Conservation (phyloP, 1,140 invertebrate species). For the Hermatobates lingyangjiaoensis region DNA sequence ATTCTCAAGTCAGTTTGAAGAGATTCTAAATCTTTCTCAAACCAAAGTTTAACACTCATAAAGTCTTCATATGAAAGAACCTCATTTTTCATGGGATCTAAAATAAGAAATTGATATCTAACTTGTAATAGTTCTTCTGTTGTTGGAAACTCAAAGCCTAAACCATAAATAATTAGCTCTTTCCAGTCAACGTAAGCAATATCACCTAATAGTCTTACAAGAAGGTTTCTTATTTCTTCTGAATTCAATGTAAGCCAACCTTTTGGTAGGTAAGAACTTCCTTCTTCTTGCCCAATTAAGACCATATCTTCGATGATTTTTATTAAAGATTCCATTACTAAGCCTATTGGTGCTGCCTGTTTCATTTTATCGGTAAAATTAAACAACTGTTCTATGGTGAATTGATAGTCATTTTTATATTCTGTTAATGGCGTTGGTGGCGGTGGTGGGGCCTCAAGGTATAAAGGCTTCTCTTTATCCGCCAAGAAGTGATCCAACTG, state of each 20-base stretch:
- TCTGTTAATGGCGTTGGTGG: constrained; percentile 14
- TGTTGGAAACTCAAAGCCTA: constrained; percentile 30
- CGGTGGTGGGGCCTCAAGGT: constrained; percentile 3
- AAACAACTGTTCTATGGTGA: constrained; percentile 30
- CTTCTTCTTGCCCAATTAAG: constrained; percentile 26
- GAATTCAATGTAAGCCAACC: constrained; percentile 30
- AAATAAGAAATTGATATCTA: constrained; percentile 25
- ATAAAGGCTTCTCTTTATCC: constrained; percentile 19
- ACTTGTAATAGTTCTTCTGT: constrained; percentile 28
- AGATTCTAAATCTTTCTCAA: constrained; percentile 25
- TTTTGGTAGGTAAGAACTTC: constrained; percentile 26
- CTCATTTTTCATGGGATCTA: constrained; percentile 26
- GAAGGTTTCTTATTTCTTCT: constrained; percentile 26
- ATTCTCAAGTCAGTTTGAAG: constrained; percentile 21
- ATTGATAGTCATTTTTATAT: constrained; percentile 21
- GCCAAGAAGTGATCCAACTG: constrained; percentile 24
- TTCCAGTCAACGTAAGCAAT: constrained; percentile 34
- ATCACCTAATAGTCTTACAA: constrained; percentile 28
- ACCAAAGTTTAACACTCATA: constrained; percentile 29
- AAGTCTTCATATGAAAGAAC: constrained; percentile 24
- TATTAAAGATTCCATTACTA: constrained; percentile 17
- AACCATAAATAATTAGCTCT: constrained; percentile 36
- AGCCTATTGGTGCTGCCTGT: constrained; percentile 31
- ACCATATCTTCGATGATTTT: constrained; percentile 17
- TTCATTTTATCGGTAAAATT: constrained; percentile 28